Base-by-base conservation (phyloP, 2,888 invertebrate species). In the Brachycybe producta region DNA sequence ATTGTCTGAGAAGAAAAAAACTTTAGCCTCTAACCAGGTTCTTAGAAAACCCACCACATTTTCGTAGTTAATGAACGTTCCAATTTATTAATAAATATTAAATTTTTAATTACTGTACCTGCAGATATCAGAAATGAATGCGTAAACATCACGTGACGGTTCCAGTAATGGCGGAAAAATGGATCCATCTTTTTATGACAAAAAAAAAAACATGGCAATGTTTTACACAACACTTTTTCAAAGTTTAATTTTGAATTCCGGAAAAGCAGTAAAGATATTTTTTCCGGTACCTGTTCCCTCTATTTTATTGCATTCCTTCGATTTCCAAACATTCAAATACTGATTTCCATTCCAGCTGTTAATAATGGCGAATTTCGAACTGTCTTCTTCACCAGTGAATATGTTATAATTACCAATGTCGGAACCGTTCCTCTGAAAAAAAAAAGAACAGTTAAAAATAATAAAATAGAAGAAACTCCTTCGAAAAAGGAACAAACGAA, bases 281-380 rank as follows among this genome's bases (percentile, higher is more conserved):
- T n/a, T n/a, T 5, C 23, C 26, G 26, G 26, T 15, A 46, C 46
- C 46, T 21, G 46, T 46, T 15, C 46, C 46, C 34, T 46, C 36
- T 23, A 46, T 46, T 26, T 23, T 46, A 36, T 46, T 46, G n/a
- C 46, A 46, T 26, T 36, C 34, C 26, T 38, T 35, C 24, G 46
- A 24, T 1, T 17, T 11, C 36, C 38, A 46, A 46, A 23, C 24
- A 17, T 46, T 36, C 11, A 30, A 35, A 41, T 30, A 43, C 43
- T 21, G 11, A 15, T 43, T 15, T 5, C 43, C 43, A 27, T 43
- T 30, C 43, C 43, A 43, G 13, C 13, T 43, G 19, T 43, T 32
- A 19, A 43, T 43, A 19, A 30, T 19, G 7, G 28, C 30, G 32
- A 43, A 43, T 13, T 17, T 27, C 5, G 43, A 30, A 7, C 43